phyloP scores from a whole-genome alignment of 1,140 invertebrate genomes.

The Pinna nobilis region DNA sequence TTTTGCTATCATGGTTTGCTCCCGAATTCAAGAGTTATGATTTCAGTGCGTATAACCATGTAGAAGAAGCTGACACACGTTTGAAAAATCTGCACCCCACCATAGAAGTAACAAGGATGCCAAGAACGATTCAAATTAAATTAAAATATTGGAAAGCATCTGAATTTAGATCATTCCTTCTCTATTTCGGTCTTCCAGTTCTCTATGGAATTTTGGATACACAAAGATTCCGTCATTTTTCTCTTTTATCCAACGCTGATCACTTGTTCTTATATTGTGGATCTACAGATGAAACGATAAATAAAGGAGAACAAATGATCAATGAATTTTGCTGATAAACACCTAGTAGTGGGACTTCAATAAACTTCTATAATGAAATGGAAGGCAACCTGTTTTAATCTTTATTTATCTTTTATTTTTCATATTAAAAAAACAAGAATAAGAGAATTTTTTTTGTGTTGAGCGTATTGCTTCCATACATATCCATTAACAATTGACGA shows the following conservation, averaged over 20 bases:
- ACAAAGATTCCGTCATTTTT: constrained; percentile 15
- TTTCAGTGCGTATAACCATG: constrained; percentile 5
- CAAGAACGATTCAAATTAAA: constrained; percentile 31
- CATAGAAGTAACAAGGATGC: constrained; percentile 24
- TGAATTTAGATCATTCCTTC: constrained; percentile 36
- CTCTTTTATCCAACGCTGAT: constrained; percentile 10
- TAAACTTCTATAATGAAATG: too few species aligned
- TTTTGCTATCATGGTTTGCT: constrained; percentile 23
- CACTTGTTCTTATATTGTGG: constrained; percentile 16
- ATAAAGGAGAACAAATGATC: not conserved
- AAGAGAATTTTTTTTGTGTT: too few species aligned
- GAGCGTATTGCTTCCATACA: too few species aligned
- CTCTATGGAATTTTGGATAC: constrained; percentile 33
- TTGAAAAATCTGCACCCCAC: constrained; percentile 2
- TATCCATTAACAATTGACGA: too few species aligned
- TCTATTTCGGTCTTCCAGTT: constrained; percentile 24
- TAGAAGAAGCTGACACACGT: constrained; percentile 1
- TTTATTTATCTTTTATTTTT: too few species aligned
- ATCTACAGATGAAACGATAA: not conserved
- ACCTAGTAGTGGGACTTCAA: too few species aligned
- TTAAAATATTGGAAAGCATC: constrained; percentile 46
- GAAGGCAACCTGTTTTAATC: too few species aligned
- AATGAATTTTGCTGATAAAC: constrained; percentile 2
- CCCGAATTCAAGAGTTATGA: not conserved
- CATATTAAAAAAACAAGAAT: too few species aligned